These are phyloP conservation scores for Orgyia antiqua DNA, from an alignment of 2,888 invertebrate species.

Conservation along the genomic window DNA sequence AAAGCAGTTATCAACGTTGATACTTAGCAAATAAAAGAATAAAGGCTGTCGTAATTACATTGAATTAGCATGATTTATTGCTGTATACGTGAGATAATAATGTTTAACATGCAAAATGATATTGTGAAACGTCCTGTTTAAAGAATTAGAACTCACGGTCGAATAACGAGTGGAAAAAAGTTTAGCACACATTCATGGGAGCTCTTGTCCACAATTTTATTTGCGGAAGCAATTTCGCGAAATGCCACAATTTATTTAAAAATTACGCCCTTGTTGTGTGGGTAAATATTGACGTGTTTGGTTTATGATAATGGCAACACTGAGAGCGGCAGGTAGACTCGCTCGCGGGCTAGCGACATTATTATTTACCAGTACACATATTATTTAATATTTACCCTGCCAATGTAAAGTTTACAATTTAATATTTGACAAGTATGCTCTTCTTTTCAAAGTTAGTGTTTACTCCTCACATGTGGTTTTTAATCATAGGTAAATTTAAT, in stretches of 20 bases:
- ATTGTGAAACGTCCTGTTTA: too few relatives aligned
- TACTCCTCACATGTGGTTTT: conserved; percentile 63
- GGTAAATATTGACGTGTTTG: conserved; percentile 78
- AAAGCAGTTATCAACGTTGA: too few relatives aligned
- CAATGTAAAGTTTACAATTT: conserved; percentile 74
- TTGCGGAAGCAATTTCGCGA: conserved; percentile 76
- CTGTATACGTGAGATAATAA: too few relatives aligned
- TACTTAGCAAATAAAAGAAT: too few relatives aligned
- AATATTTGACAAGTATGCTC: conserved; percentile 75
- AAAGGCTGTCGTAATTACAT: too few relatives aligned
- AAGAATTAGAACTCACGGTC: conserved; percentile 43
- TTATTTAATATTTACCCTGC: conserved; percentile 74
- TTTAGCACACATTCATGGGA: conserved; percentile 57
- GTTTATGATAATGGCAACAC: conserved; percentile 78
- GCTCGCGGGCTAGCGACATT: conserved; percentile 60
- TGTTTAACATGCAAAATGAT: conserved; percentile 16
- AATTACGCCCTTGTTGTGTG: conserved; percentile 77
- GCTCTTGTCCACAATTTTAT: conserved; percentile 69
- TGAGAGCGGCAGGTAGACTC: conserved; percentile 61
- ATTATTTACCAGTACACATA: conserved; percentile 71
- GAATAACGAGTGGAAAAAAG: conserved; percentile 58
- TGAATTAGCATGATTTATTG: too few relatives aligned
- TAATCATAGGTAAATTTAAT: conserved; percentile 71
- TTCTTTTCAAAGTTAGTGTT: conserved; percentile 71
- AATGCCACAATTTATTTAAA: conserved; percentile 79